Base-by-base conservation (phyloP, 2,888 invertebrate genomes). In the Lagria hirta region DNA sequence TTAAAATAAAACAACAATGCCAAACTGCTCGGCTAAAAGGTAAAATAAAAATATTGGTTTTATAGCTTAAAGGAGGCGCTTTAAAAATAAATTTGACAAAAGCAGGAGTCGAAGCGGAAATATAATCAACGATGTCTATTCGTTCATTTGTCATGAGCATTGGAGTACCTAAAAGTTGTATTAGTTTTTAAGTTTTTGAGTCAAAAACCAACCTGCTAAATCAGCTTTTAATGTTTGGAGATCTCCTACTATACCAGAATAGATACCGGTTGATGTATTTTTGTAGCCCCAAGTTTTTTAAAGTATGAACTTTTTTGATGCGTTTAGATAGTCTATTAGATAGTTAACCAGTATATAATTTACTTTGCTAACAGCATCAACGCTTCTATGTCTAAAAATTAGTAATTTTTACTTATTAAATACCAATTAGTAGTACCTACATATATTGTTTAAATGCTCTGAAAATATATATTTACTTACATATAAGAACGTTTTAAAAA, bases 1-100 rank as follows among this genome's bases (percentile, higher is more conserved):
- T 70, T 28, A 81, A 71, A 1, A 75, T 66, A 5, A 75, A 72
- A 24, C 76, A 74, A 1, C 78, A 75, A 24, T 80, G 55, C 85
- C 85, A 86, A 1, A 85, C 84, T 0, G 72, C 69, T 0, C 68
- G 71, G 2, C 77, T 75, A 65, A 86, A 85, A 0, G 85, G 83
- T 2, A 84, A 64, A 0, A 77, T 70, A 65, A 83, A 85, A 55
- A 86, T 79, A 54, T 85, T 86, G 29, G 77, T 75, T 3, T 84
- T 74, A 37, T 79, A 76, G 0, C 84, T 80, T 0, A 84, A 71
- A 0, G 83, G 79, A 0, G 85, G 84, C 47, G 81, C 79, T 0
- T 81, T 74, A 68, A 84, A 84, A 13, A 85, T 73, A 57, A 85
- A 82, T 15, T 74, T 73, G 1, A 79, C 74, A 0, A 71, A 70